Conservation (phyloP, 2,888 invertebrate species). For the Doris montereyensis region DNA sequence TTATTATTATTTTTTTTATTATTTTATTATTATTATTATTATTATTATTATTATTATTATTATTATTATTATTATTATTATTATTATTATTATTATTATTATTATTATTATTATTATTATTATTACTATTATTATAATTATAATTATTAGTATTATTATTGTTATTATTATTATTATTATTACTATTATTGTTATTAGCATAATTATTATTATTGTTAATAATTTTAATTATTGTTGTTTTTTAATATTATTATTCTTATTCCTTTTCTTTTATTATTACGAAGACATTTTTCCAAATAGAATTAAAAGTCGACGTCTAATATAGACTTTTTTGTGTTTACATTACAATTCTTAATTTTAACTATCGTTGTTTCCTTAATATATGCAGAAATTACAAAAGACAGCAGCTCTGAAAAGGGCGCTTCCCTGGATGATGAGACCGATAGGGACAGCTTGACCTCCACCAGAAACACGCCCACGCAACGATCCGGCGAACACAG, state of each 20-base stretch:
- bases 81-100: not conserved
- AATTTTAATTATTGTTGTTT: not conserved
- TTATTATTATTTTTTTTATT: not conserved
- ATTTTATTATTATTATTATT: not conserved
- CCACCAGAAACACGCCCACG: constrained; percentile 28
- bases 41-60: not conserved
- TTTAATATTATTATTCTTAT: not conserved
- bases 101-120: not conserved
- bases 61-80: not conserved
- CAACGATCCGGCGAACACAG: constrained; percentile 23
- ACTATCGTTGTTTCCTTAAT: not conserved
- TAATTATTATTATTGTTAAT: constrained; percentile 2
- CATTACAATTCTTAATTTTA: not conserved
- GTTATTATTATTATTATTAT: not conserved
- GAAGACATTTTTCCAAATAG: not conserved
- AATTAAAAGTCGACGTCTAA: too few species aligned
- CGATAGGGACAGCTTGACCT: constrained; percentile 30
- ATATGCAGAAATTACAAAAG: constrained; percentile 63
- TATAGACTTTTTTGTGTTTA: too few species aligned
- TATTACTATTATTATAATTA: not conserved
- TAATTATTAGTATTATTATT: not conserved
- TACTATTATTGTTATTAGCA: not conserved
- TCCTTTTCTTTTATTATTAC: not conserved
- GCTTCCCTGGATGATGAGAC: constrained; percentile 50
- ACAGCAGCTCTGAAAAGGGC: constrained; percentile 59